Percentiles rank a stretch among this genome's conserved stretches.
phyloP scores from a whole-genome alignment of 2,888 invertebrate genomes.

The Actias luna region DNA sequence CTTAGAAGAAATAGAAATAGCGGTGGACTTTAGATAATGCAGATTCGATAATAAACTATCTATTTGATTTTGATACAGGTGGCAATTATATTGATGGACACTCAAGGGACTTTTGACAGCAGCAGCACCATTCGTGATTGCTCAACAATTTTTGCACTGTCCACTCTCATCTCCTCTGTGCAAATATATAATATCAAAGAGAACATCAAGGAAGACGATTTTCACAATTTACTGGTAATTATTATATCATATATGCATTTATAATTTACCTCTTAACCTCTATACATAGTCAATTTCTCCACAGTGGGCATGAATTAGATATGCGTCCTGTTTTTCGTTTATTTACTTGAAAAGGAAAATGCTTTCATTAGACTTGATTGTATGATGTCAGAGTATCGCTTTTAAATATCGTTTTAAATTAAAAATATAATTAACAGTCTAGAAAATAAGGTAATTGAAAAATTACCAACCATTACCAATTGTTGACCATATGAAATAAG shows the following conservation, averaged over 20 bases:
- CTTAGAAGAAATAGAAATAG: too few species aligned
- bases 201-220: conserved; percentile 96
- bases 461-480: too few species aligned
- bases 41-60: neutral
- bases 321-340: neutral
- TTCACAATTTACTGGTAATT: conserved; percentile 90
- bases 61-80: conserved; percentile 68
- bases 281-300: neutral
- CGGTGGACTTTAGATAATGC: too few species aligned
- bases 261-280: neutral
- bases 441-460: too few species aligned
- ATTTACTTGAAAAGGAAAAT: neutral
- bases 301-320: neutral
- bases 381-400: too few species aligned
- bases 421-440: too few species aligned
- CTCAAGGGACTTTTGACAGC: conserved; percentile 96
- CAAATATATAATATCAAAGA: conserved; percentile 90
- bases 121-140: conserved; percentile 96
- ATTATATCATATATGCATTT: neutral
- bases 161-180: conserved; percentile 96
- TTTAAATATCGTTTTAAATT: too few species aligned
- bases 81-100: conserved; percentile 91
- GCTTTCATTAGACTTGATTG: too few species aligned
- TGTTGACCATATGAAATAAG: too few species aligned
- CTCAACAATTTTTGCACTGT: conserved; percentile 84